phyloP scores from a whole-genome alignment of 53 echinoderm and acorn worm species.

The Echinarachnius parma region DNA sequence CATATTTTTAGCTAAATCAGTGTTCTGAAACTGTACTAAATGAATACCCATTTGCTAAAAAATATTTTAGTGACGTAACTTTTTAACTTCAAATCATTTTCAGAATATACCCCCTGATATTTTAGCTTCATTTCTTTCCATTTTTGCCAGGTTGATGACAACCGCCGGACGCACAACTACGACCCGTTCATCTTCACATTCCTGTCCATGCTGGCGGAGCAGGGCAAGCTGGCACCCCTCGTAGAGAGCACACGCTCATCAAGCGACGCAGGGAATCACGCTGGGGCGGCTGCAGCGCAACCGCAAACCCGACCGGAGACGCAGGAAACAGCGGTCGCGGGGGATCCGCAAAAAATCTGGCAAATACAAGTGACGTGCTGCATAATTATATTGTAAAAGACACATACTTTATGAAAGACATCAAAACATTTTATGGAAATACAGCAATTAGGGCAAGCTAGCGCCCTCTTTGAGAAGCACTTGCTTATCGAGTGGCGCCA shows the following conservation, averaged over 20 bases:
- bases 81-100: too few species aligned
- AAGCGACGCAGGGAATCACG: slow-evolving; percentile 81
- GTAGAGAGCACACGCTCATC: slow-evolving; percentile 88
- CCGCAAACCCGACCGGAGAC: slow-evolving; percentile 56
- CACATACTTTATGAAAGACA: too few species aligned
- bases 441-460: slow-evolving; percentile 92
- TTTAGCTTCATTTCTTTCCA: too few species aligned
- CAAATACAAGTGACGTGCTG: slow-evolving; percentile 47
- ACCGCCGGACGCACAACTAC: slow-evolving; percentile 90
- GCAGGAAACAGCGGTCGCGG: slow-evolving; percentile 56
- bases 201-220: slow-evolving; percentile 97
- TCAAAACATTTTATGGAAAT: too few species aligned
- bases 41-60: too few species aligned
- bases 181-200: slow-evolving; percentile 98
- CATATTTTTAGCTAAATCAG: too few species aligned
- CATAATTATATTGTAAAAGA: too few species aligned
- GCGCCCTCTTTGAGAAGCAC: slow-evolving; percentile 82
- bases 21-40: too few species aligned
- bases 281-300: slow-evolving; percentile 69
- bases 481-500: slow-evolving; percentile 78
- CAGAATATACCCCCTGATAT: too few species aligned
- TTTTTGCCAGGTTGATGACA: slow-evolving; percentile 98
- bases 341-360: slow-evolving; percentile 60
- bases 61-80: too few species aligned
- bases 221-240: slow-evolving; percentile 82